Evolutionary conservation across 2,797 vertebrate species (phyloP).

Genomic region (Chlorospingus semifuscus): DNA sequence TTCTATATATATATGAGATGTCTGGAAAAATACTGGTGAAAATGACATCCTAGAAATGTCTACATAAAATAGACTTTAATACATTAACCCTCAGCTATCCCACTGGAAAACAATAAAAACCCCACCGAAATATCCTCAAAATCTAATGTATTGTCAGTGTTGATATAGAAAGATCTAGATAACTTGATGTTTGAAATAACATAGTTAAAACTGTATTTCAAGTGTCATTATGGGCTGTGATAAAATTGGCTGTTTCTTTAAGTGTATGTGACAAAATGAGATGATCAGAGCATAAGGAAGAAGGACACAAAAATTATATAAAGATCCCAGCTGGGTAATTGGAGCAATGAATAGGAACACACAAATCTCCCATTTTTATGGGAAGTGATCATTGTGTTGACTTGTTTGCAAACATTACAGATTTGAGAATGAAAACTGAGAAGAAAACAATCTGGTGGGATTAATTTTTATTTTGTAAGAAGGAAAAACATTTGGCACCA

Average conservation of each 20-base stretch:
- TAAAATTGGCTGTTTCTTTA: background rate
- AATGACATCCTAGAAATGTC: background rate
- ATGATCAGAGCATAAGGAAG: background rate
- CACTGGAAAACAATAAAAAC: background rate
- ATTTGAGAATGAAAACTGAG: background rate
- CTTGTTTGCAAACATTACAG: background rate
- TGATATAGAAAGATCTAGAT: background rate
- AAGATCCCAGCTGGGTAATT: background rate
- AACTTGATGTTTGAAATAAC: background rate
- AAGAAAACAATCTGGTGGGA: background rate
- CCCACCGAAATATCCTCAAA: background rate
- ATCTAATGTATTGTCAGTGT: background rate
- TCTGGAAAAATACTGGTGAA: background rate
- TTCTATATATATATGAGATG: background rate
- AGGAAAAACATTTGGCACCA: background rate
- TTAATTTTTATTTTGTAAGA: background rate
- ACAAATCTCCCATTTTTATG: background rate
- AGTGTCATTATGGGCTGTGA: background rate
- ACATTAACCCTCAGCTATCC: background rate
- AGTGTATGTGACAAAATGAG: background rate
- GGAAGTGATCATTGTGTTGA: background rate
- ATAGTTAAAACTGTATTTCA: background rate
- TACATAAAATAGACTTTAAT: background rate
- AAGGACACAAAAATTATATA: background rate
- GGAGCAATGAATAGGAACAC: background rate